Base-by-base conservation (phyloP, 2,797 vertebrate genomes). In the Vultur gryphus region DNA sequence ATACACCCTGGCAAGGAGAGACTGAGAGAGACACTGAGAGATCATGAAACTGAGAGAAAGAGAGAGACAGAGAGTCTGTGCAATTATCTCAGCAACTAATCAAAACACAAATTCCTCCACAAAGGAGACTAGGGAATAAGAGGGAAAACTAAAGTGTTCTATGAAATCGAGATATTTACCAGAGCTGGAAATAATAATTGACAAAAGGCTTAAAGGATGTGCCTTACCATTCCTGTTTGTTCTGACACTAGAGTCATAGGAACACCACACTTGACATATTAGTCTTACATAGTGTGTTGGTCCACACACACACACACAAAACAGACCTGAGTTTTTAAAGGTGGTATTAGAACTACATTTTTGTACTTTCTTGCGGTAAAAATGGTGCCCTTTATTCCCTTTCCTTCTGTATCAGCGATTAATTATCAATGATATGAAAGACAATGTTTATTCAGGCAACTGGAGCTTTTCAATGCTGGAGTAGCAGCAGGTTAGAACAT, bases 1-100 rank as follows among this genome's bases (percentile, higher is more conserved):
- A 54, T 17, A 18, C 5, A 26, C 2, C 5, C 20, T 16, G 16
- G 8, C 0, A 1, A 57, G 31, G 19, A 84, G 16, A 52, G 20
- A n/a, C 15, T 61, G 58, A 43, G 25, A 89, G 39, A 57, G 16
- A 52, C 24, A n/a, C 15, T 66, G 58, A 43, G 25, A 89, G 39
- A 57, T 16, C 15, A 18, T 11, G 44, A 78, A 19, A 41, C 3
- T 19, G 33, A 79, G 24, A 58, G n/a, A 70, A 43, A 69, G 26
- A 61, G 7, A 16, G 17, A 44, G 25, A 28, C 3, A 70, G 9
- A 35, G 16, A 67, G 6, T 37, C 15, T 81, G 24, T 15, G 8
- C 13, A 80, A 28, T 26, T n/a, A 25, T 16, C 24, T 55, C 54
- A 55, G 25, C 20, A 43, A 17, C 24, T 39, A 46, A 58, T 10